phyloP scores from a whole-genome alignment of 2,113 vertebrate genomes.

The Mobula birostris region DNA sequence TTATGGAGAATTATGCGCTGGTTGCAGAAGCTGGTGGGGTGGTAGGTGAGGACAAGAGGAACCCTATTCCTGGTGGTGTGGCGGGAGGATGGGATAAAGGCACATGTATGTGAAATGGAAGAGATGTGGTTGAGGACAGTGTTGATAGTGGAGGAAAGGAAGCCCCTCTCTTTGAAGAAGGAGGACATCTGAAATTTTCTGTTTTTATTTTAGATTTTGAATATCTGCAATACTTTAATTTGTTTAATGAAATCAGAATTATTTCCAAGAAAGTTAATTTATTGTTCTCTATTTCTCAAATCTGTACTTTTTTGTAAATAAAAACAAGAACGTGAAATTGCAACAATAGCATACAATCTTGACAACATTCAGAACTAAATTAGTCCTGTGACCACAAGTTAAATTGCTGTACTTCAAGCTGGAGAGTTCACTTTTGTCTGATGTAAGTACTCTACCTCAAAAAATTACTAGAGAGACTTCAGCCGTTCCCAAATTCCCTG shows the following conservation, averaged over 20 bases:
- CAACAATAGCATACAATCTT: background rate
- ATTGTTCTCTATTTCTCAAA: background rate
- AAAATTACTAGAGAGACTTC: background rate
- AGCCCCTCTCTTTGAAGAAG: no score
- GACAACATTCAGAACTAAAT: background rate
- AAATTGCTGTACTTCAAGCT: background rate
- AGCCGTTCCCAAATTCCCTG: background rate
- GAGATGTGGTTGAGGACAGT: no score
- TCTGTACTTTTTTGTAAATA: background rate
- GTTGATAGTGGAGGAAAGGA: no score
- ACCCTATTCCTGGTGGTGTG: no score
- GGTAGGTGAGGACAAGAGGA: no score
- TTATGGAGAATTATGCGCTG: no score
- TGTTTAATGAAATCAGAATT: background rate
- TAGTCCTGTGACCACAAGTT: background rate
- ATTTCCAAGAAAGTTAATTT: background rate
- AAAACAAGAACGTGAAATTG: background rate
- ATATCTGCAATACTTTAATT: no score
- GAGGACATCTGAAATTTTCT: no score
- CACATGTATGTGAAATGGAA: no score
- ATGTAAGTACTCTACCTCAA: background rate
- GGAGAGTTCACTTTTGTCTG: background rate
- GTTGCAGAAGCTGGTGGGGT: no score
- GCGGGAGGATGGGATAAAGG: no score
- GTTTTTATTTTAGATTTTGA: no score